phyloP scores from a whole-genome alignment of 2,113 vertebrate species.

The Crypturellus undulatus region DNA sequence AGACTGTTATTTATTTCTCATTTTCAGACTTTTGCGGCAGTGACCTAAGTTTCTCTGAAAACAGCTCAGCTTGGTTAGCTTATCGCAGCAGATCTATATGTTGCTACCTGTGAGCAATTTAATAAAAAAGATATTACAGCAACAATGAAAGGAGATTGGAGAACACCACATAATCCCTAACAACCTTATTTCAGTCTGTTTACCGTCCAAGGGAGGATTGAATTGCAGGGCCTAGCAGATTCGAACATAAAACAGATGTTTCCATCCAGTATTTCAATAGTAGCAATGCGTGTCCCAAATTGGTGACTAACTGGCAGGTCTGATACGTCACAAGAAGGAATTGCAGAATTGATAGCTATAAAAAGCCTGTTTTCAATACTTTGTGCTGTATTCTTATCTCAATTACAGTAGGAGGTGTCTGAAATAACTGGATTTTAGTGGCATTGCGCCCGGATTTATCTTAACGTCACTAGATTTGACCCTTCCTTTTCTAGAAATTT shows the following conservation, averaged over 20 bases:
- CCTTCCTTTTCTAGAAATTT: background rate
- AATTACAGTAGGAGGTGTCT: background rate
- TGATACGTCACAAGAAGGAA: background rate
- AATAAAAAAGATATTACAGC: slow-evolving; percentile 51
- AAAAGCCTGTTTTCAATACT: background rate
- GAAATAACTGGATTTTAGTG: background rate
- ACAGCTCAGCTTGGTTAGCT: background rate
- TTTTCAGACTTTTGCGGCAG: background rate
- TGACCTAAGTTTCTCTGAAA: slow-evolving; percentile 25
- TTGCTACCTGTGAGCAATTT: slow-evolving; percentile 58
- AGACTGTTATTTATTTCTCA: background rate
- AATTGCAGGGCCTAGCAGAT: background rate
- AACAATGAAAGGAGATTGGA: slow-evolving; percentile 22
- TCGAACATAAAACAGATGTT: slow-evolving; percentile 43
- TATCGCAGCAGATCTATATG: background rate
- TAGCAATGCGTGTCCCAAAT: background rate
- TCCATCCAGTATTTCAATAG: background rate
- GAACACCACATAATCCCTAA: slow-evolving; percentile 37
- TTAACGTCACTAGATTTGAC: background rate
- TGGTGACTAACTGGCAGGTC: background rate
- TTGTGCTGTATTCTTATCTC: background rate
- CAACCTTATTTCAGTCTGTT: slow-evolving; percentile 61
- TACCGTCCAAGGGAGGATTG: slow-evolving; percentile 44
- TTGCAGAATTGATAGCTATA: background rate
- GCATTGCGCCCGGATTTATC: background rate